Base-by-base conservation (phyloP, 1,140 invertebrate genomes). In the Drosophila triauraria region DNA sequence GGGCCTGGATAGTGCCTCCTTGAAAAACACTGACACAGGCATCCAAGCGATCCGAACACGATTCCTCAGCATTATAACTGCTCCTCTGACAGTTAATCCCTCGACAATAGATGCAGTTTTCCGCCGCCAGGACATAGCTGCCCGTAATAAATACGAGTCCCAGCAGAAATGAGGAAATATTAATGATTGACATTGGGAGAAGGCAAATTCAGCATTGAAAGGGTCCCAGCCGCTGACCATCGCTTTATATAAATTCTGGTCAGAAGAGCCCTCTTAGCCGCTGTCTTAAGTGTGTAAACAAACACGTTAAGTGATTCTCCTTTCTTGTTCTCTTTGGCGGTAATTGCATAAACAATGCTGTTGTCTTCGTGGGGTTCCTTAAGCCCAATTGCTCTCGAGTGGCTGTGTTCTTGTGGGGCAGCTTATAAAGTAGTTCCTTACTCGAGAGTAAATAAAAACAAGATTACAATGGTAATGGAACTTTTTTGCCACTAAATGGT, bases 51-150 rank as follows among this genome's bases (percentile, higher is more conserved):
- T 90, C 75, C 5, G 53, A 38, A 42, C 91, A 92, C 0, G 71
- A 47, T 56, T 87, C 82, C 4, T 61, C 68, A 1, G 46, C 56
- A 20, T 54, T 35, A 42, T 90, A 92, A n/a, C 10, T 84, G 7
- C 54, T 91, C 12, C 87, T 72, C 47, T 84, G 82, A 25, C 91
- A 92, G 44, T 90, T 92, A 10, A 91, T 91, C 7, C 87, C 91
- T 2, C 70, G 70, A 43, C 91, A 92, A 43, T 80, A 74, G n/a
- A 70, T 20, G 47, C 91, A 92, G 23, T 59, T 78, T 42, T 77
- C 63, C 23, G 71, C 54, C 56, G 68, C 77, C 17, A 78, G 60
- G 27, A 77, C 75, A 3, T 61, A 40, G 12, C 30, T 25, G 17
- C 54, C 15, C 15, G 54, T 12, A 10, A 75, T 23, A 17, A 56